phyloP scores from a whole-genome alignment of 2,797 vertebrate species.

The Eulemur coronatus region DNA sequence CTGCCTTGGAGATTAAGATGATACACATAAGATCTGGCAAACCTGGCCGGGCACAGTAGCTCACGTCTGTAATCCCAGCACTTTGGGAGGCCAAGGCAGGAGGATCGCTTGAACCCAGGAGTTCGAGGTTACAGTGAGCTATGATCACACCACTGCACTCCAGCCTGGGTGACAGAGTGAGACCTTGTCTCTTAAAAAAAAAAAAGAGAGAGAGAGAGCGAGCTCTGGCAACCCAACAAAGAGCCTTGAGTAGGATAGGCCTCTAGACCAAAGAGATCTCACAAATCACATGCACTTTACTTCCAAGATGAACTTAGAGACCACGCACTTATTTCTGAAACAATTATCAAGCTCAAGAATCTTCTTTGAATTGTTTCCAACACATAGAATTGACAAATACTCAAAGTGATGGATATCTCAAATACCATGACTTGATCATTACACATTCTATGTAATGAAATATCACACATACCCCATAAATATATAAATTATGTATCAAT shows the following conservation, averaged over 20 bases:
- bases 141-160: not conserved
- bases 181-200: not conserved
- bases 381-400: not conserved
- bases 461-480: not conserved
- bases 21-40: not conserved
- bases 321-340: not conserved
- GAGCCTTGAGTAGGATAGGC: not conserved
- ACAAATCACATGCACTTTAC: not conserved
- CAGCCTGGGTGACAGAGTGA: not conserved
- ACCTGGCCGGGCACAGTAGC: not conserved
- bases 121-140: not conserved
- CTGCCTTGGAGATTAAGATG: not conserved
- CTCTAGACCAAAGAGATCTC: not conserved
- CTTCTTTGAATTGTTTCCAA: not conserved
- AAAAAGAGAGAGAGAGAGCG: not conserved
- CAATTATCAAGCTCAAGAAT: not conserved
- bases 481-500: not conserved
- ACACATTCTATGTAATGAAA: not conserved
- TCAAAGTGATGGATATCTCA: not conserved
- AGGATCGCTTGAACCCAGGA: not conserved
- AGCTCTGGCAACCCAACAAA: not conserved
- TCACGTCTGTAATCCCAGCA: not conserved
- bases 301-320: conserved; percentile 10
- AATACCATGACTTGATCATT: not conserved
- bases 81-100: not conserved